phyloP scores from a whole-genome alignment of 2,113 vertebrate species.

The Amia ocellicauda region DNA sequence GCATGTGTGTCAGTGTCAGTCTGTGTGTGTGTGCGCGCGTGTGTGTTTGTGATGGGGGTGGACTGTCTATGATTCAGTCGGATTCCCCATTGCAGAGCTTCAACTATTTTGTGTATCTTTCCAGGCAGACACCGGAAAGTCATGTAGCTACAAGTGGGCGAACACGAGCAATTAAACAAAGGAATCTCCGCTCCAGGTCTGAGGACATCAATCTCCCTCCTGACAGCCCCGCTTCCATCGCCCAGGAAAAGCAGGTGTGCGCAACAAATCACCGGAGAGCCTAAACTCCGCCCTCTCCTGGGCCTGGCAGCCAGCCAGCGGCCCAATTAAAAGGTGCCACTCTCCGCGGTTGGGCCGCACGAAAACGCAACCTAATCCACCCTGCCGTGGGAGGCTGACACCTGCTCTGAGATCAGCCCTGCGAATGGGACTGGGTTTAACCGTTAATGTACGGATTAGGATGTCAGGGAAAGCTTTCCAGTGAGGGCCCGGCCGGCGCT shows the following conservation, averaged over 20 bases:
- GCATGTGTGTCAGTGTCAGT: no score
- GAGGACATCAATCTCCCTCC: conserved; percentile 23
- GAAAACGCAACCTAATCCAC: conserved; percentile 9
- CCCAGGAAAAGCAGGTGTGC: conserved; percentile 24
- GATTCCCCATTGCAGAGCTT: neutral
- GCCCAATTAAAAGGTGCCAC: conserved; percentile 12
- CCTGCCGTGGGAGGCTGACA: conserved; percentile 3
- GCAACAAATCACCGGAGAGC: conserved; percentile 27
- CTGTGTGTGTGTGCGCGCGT: neutral
- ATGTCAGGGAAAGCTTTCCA: neutral
- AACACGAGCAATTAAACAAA: conserved; percentile 34
- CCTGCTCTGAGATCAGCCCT: neutral
- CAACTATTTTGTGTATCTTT: no score
- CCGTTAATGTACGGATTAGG: neutral
- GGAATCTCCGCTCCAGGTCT: conserved; percentile 37
- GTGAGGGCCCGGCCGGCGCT: no score
- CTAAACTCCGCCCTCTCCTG: conserved; percentile 21
- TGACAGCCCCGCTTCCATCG: conserved; percentile 22
- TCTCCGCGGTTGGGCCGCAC: conserved; percentile 16
- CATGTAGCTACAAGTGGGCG: conserved; percentile 39
- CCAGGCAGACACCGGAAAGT: conserved; percentile 23
- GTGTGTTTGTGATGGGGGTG: neutral
- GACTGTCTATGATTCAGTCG: neutral
- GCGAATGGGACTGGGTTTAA: neutral
- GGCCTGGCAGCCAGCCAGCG: conserved; percentile 12